phyloP scores from a whole-genome alignment of 2,888 invertebrate genomes.

The Xanthia togata region DNA sequence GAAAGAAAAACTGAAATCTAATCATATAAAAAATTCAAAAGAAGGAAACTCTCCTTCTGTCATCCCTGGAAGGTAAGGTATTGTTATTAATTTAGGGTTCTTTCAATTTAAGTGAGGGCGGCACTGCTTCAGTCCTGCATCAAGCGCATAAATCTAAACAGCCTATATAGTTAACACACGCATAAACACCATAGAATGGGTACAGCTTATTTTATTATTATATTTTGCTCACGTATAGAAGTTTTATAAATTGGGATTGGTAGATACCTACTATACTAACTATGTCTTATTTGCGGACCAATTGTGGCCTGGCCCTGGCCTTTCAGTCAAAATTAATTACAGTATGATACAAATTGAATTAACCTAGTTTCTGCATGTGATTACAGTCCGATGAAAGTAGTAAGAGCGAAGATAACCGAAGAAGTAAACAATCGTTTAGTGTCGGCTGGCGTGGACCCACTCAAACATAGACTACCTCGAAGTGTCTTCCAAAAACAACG shows the following conservation, averaged over 20 bases:
- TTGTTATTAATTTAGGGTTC: neutral
- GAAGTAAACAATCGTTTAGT: constrained; percentile 90
- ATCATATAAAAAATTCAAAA: constrained; percentile 45
- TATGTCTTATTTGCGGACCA: too few species aligned
- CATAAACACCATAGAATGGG: neutral
- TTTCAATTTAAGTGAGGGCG: neutral
- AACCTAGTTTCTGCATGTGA: neutral
- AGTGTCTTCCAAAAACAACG: constrained; percentile 90
- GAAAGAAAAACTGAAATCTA: constrained; percentile 53
- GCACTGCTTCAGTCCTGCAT: neutral
- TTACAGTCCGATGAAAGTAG: constrained; percentile 83
- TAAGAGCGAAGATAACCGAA: constrained; percentile 86
- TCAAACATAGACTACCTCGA: constrained; percentile 90
- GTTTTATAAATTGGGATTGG: neutral
- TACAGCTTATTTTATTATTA: neutral
- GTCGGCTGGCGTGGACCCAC: constrained; percentile 91
- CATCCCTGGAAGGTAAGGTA: constrained; percentile 55
- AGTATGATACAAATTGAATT: neutral
- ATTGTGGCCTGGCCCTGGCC: too few species aligned
- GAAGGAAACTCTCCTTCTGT: constrained; percentile 20
- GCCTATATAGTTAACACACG: neutral
- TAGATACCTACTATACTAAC: too few species aligned
- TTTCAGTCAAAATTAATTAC: neutral
- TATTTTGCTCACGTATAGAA: neutral
- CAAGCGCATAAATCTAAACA: neutral